Percentiles rank a stretch among this genome's conserved stretches.
Evolutionary conservation across 35 echinoderm and acorn worm species (phyloP).

Genomic region (Heliocidaris erythrogramma): DNA sequence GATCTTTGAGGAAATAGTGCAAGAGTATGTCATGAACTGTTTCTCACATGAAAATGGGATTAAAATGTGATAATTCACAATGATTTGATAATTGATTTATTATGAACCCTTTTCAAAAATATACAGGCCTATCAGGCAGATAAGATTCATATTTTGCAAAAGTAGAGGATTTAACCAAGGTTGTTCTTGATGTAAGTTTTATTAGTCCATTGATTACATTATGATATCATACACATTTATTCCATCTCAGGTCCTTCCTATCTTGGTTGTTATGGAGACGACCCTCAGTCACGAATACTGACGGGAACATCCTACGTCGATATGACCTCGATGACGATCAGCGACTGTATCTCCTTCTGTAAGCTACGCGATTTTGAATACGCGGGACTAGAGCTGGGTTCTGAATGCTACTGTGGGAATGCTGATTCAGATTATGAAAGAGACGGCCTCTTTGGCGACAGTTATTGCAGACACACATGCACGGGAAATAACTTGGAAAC

Average conservation of each 20-base stretch:
- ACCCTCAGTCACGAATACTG: neutral
- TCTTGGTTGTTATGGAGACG: slow-evolving; percentile 29
- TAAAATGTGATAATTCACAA: no score
- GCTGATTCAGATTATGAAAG: neutral
- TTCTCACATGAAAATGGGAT: no score
- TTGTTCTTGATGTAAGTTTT: no score
- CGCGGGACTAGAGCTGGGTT: slow-evolving; percentile 26
- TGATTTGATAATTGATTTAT: no score
- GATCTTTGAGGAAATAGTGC: no score
- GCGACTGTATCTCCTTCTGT: slow-evolving; percentile 20
- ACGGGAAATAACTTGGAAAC: neutral
- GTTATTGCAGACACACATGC: neutral
- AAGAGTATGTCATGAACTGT: no score
- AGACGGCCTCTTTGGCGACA: neutral
- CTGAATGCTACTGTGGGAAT: slow-evolving; percentile 33
- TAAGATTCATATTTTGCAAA: no score
- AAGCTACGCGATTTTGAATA: neutral
- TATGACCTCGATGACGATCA: neutral
- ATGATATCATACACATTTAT: no score
- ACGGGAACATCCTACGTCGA: slow-evolving; percentile 1
- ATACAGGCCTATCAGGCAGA: no score
- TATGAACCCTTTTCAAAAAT: no score
- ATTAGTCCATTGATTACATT: no score
- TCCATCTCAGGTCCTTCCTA: neutral
- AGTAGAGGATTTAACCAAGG: no score